Percentiles rank a stretch among this genome's conserved stretches.
Conservation (phyloP, 2,797 vertebrate genomes). For the Crocidura indochinensis region DNA sequence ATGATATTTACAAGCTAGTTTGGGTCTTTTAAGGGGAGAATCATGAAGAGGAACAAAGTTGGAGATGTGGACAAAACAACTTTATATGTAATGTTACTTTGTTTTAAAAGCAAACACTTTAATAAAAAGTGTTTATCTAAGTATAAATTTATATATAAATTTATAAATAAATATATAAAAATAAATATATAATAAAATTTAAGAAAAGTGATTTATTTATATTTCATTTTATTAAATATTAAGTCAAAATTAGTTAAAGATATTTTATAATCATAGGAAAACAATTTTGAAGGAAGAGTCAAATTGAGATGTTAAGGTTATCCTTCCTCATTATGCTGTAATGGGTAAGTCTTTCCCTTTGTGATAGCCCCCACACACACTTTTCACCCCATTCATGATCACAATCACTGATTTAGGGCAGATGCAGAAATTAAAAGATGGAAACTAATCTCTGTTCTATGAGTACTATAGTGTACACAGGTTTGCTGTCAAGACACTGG, state of each 20-base stretch:
- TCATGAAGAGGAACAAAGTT: neutral
- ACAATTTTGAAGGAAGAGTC: conserved; percentile 1
- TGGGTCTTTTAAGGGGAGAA: neutral
- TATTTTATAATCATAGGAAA: neutral
- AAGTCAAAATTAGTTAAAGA: conserved; percentile 14
- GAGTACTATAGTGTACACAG: neutral
- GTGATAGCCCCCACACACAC: neutral
- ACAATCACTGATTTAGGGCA: neutral
- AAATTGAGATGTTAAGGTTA: neutral
- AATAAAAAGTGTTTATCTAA: no score
- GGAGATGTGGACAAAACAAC: neutral
- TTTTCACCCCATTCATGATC: neutral
- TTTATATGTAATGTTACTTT: conserved; percentile 13
- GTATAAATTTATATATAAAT: no score
- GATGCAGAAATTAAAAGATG: neutral
- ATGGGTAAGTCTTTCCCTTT: neutral
- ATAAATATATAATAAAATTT: no score
- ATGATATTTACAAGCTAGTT: no score
- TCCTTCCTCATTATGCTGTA: neutral
- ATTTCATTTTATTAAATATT: neutral
- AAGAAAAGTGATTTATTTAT: neutral
- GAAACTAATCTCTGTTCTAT: neutral
- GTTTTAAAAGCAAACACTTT: neutral
- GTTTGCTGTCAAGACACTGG: no score
- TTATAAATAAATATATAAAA: no score